Conservation (phyloP, 1,140 invertebrate species). For the Drosophila grimshawi region DNA sequence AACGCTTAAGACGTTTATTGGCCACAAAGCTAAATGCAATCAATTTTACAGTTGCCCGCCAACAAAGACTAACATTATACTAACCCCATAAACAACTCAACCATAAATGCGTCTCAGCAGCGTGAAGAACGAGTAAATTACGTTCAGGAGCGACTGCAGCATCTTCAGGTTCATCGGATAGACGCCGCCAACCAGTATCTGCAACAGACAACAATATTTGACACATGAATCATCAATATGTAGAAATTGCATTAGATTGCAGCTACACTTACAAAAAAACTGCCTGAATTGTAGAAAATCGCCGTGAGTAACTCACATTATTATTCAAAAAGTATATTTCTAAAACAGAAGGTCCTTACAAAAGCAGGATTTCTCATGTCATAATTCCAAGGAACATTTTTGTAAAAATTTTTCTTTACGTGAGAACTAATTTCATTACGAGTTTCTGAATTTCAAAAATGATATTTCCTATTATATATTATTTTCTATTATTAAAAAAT, state of each 20-base stretch:
- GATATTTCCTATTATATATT: too few species aligned
- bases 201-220: background rate
- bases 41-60: slow-evolving; percentile 61
- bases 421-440: too few species aligned
- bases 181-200: slow-evolving; percentile 71
- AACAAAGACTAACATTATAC: slow-evolving; percentile 7
- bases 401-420: too few species aligned
- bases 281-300: too few species aligned
- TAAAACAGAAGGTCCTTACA: too few species aligned
- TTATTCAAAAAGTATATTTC: background rate
- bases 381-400: too few species aligned
- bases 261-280: too few species aligned
- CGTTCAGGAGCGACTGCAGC: slow-evolving; percentile 67
- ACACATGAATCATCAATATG: slow-evolving; percentile 12
- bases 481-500: too few species aligned
- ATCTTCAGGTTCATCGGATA: slow-evolving; percentile 75
- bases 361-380: too few species aligned
- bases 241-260: background rate
- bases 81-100: slow-evolving; percentile 36
- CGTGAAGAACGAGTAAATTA: slow-evolving; percentile 71
- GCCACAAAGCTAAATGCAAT: slow-evolving; percentile 64
- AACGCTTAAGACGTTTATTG: slow-evolving; percentile 46
- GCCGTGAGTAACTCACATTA: too few species aligned
- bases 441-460: too few species aligned
- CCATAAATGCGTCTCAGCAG: slow-evolving; percentile 65